These are phyloP conservation scores for Enhydra lutris DNA, from an alignment of 2,113 vertebrate species.

Conservation along the genomic window DNA sequence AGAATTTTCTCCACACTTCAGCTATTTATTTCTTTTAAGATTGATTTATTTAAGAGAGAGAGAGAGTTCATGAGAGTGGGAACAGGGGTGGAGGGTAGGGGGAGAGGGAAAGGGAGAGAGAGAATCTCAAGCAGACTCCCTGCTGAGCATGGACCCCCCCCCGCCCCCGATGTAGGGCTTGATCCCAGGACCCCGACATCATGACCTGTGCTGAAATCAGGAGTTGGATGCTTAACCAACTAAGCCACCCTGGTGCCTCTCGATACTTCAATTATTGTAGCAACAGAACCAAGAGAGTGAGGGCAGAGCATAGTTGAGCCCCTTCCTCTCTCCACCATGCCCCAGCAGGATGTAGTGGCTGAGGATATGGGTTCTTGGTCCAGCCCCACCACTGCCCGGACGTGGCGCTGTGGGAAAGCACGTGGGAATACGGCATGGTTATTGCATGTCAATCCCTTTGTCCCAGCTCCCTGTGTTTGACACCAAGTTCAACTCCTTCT, in stretches of 20 bases:
- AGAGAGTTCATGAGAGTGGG: not conserved
- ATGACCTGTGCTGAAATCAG: not conserved
- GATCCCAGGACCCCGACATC: not conserved
- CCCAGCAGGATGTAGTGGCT: not conserved
- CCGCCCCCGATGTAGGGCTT: not conserved
- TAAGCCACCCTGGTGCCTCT: not conserved
- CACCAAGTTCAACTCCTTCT: not conserved
- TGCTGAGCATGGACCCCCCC: not conserved
- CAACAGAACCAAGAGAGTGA: not conserved
- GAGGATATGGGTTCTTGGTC: not conserved
- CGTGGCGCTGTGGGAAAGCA: too few relatives aligned
- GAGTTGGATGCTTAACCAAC: not conserved
- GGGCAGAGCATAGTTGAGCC: not conserved
- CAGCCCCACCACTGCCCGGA: not conserved
- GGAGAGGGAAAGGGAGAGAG: not conserved
- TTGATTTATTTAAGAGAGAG: not conserved
- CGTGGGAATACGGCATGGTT: not conserved
- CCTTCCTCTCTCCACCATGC: not conserved
- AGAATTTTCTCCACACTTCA: not conserved
- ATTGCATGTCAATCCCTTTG: not conserved
- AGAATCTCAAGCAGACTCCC: not conserved
- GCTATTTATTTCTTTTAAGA: not conserved
- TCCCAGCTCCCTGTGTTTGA: not conserved
- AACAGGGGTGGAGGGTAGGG: not conserved
- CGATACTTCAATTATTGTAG: not conserved